phyloP scores from a whole-genome alignment of 92 coral and sea anemone genomes.

The Bergia sp. region DNA sequence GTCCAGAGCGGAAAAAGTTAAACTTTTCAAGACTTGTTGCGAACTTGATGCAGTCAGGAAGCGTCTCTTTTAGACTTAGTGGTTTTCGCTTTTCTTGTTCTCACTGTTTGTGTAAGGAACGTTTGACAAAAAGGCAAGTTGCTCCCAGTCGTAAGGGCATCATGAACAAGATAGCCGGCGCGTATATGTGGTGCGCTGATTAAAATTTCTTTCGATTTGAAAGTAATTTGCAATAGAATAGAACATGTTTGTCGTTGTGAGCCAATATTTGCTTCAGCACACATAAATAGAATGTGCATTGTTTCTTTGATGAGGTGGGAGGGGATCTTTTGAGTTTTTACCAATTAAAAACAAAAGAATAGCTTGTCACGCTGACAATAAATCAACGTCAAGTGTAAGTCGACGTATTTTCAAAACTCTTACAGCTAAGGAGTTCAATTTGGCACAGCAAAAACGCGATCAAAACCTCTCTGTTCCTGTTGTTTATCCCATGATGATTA shows the following conservation, averaged over 20 bases:
- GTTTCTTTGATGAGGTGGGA: conserved; percentile 89
- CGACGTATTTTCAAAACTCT: conserved; percentile 24
- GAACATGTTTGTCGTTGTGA: conserved; percentile 61
- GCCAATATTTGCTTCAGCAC: conserved; percentile 67
- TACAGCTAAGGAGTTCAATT: neutral
- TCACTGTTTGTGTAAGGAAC: conserved; percentile 4
- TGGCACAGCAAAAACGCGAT: neutral
- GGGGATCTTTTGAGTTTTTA: conserved; percentile 68
- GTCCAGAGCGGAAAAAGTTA: neutral
- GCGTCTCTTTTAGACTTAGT: neutral
- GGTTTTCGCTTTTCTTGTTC: neutral
- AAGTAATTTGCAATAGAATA: conserved; percentile 87
- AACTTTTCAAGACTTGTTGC: too few species aligned
- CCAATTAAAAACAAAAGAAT: conserved; percentile 83
- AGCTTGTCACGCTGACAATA: conserved; percentile 58
- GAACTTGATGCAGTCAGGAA: neutral
- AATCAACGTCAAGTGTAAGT: conserved; percentile 53
- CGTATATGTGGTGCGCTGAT: conserved; percentile 55
- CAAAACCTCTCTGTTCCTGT: neutral
- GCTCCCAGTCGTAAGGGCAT: conserved; percentile 68
- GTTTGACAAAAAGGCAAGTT: conserved; percentile 41
- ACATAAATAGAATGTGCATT: conserved; percentile 59
- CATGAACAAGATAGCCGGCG: conserved; percentile 50
- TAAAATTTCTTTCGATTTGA: conserved; percentile 49
- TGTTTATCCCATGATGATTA: too few species aligned